Percentiles rank a stretch among this genome's conserved stretches.
Conservation (phyloP, 2,888 invertebrate genomes). For the Gastrophysa polygoni region DNA sequence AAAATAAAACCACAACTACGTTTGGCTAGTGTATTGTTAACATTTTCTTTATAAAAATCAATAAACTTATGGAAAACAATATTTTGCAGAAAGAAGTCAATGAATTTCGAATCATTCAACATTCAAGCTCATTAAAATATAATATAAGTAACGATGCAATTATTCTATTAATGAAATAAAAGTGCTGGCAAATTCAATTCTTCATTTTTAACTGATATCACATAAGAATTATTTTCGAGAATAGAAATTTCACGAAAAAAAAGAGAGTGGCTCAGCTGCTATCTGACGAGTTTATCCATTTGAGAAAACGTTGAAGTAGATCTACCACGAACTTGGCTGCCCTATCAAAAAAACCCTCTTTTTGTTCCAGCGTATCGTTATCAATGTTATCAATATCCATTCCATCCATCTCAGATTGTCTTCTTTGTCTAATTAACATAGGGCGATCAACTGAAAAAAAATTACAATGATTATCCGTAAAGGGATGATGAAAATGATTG, state of each 20-base stretch:
- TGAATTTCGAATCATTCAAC: not conserved
- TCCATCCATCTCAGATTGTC: constrained; percentile 29
- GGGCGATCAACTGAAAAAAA: not conserved
- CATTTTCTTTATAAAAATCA: not conserved
- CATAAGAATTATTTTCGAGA: no score
- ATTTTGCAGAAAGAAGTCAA: constrained; percentile 16
- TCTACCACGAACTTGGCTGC: constrained; percentile 58
- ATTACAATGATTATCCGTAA: not conserved
- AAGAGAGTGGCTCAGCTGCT: constrained; percentile 20
- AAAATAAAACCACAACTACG: no score
- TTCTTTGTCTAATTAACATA: constrained; percentile 21
- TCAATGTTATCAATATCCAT: constrained; percentile 32
- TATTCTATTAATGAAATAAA: no score
- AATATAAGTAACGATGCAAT: no score
- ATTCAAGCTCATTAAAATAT: no score
- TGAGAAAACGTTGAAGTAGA: constrained; percentile 57
- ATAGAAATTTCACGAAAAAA: no score
- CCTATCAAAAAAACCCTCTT: constrained; percentile 54
- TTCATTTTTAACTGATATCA: no score
- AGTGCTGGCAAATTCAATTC: no score
- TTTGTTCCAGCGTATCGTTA: constrained; percentile 27
- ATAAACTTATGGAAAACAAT: not conserved
- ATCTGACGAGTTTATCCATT: constrained; percentile 56
- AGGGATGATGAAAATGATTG: no score
- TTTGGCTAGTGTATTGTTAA: no score